Evolutionary conservation across 2,888 invertebrate genomes (phyloP), one percentile per base, ranked within the genome.

Genomic region (Dicyrtoma fusca): DNA sequence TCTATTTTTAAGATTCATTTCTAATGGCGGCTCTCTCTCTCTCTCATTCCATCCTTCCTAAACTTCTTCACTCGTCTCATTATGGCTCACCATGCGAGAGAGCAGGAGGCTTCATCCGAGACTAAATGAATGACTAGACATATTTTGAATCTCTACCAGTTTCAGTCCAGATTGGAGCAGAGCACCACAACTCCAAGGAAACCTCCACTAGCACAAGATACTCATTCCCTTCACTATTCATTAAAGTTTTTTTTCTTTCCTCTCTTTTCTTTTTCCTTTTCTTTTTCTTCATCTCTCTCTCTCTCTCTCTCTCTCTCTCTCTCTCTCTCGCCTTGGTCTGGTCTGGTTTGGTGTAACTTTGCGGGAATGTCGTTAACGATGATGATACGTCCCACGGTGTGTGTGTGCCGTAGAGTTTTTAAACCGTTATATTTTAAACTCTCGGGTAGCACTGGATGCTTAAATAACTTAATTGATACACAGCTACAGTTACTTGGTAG

Each of bases 1-100:
- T 62, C 62, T 55, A 55, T 55, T 55, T 55, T 55, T 23, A 55
- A 25, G 55, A 13, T 55, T 55, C 23, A 23, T 55, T 34, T 55
- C 55, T 13, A 55, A 55, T 55, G 21, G 55, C 55, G 55, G 55
- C 55, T 23, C 25, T 13, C 55, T 55, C 34, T 34, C 34, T 34
- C 34, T 34, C 34, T 34, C 34, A 5, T 8, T 34, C 34, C 34
- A 34, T 5, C n/a, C n/a, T n/a, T 34, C 34, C 34, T 34, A 34
- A 34, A 34, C 34, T 34, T 34, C 34, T 34, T 34, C 34, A 34
- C 34, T 34, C 34, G 34, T 34, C 34, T 34, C 34, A 34, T 34
- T 34, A 34, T 34, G 34, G 34, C 34, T 34, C 21, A 19, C 17
- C 17, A 51, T 21, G 1, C 2, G 17, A 51, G 14, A 51, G 19